Evolutionary conservation across 2,888 invertebrate species (phyloP), one percentile per base, ranked within the genome.

Genomic region (Sceliomorpha sp.): DNA sequence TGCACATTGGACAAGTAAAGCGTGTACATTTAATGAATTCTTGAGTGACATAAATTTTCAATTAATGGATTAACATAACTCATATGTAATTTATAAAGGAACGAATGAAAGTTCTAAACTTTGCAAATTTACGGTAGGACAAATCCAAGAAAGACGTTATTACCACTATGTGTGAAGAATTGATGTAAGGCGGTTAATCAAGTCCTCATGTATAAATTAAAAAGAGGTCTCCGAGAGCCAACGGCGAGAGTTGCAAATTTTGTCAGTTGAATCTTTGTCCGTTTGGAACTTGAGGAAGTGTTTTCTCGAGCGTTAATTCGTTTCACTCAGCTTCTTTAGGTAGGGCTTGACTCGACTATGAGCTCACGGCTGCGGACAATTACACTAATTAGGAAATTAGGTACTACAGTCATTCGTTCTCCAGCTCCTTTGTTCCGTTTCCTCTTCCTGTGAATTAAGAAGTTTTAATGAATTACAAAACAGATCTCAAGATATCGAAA

Each of bases 381-480:
- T 50, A 37, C 48, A 39, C 51, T 51, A 39, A 51, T 51, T 51
- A 53, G 32, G 32, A 24, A 53, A 40, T 53, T 31, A 53, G 51
- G 40, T 53, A 53, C 40, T 32, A 40, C 51, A 24, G 13, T 40
- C 29, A 36, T 17, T 53, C 40, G 24, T 27, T 24, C 51, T 40
- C 39, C 32, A 40, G 24, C 13, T 31, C 31, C 31, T 32, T 40
- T 39, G 20, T 53, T 31, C 31, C 31, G 24, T 13, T 53, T 24
- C 13, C 24, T 13, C 40, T 40, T 53, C 31, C 39, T 31, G 9
- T 9, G 20, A 53, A 40, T 53, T 40, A 53, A 53, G 40, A 53
- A 53, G 40, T 42, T 53, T 53, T 53, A 53, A 53, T 53, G 51
- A 53, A 53, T 53, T 53, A 32, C 51, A 40, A 40, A 53, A 40